Evolutionary conservation across 2,888 invertebrate genomes (phyloP), one percentile per base, ranked within the genome.

Genomic region (Lamellibrachia columna): DNA sequence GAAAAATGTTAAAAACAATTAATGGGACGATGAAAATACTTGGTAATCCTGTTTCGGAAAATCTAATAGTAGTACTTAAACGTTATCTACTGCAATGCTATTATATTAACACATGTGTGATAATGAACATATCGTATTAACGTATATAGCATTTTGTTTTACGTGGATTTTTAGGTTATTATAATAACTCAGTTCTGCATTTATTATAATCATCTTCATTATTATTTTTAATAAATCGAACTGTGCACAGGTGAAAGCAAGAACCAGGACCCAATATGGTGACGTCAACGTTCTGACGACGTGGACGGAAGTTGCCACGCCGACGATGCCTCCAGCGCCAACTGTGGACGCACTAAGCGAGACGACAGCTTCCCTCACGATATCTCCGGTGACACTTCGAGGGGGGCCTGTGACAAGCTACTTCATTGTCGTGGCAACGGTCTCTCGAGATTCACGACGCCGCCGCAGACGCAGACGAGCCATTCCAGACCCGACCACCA

Each of bases 321-420:
- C 98, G 0, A 97, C 97, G 1, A 95, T 96, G 93, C 98, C 98
- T 2, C 97, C 97, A 0, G 97, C 97, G 92, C 98, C 98, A 53
- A 97, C 97, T 95, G 97, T 98, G 40, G 94, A 97, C 15, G 97
- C 97, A 91, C 97, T 97, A 93, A 97, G 97, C 40, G 97, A 97
- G 8, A 97, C 97, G 15, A 97, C 97, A 92, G 75, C 75, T 4
- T 75, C 75, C n/a, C 97, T 98, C 95, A 97, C 97, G 0, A 97
- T 98, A 7, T 97, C 97, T 94, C 97, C 98, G 94, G 97, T 98
- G 0, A 97, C 97, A 92, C 98, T 98, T 96, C 97, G 98, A 91
- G 98, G 98, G 95, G 98, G 98, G 0, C 98, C 98, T 0, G 97
- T 98, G 9, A 95, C 95, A 28, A 97, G 97, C 94, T 98, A 98